Conservation (phyloP, 2,888 invertebrate genomes). For the Bimastos eiseni region DNA sequence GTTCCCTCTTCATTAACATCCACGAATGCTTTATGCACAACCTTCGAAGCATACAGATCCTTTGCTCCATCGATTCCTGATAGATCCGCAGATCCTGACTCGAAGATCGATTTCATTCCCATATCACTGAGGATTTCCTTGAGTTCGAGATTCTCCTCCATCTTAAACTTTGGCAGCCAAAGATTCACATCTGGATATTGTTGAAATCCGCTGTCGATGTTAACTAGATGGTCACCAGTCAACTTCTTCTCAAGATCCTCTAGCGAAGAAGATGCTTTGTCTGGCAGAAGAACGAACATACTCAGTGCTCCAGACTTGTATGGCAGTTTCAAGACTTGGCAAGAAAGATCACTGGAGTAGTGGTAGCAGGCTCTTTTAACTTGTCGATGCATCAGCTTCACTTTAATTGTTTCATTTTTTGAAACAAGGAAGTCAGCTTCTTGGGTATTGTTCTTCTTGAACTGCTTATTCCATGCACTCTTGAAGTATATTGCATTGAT, state of each 20-base stretch:
- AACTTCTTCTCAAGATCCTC: constrained; percentile 34
- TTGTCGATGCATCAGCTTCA: constrained; percentile 69
- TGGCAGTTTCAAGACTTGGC: constrained; percentile 69
- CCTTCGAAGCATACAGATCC: constrained; percentile 50
- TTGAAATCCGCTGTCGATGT: constrained; percentile 25
- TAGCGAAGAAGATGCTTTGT: constrained; percentile 26
- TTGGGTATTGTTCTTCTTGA: constrained; percentile 68
- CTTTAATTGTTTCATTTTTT: constrained; percentile 65
- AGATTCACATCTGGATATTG: constrained; percentile 35
- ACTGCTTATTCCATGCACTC: constrained; percentile 63
- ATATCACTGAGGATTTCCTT: constrained; percentile 36
- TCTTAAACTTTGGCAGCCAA: constrained; percentile 43
- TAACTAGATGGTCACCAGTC: constrained; percentile 27
- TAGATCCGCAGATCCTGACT: constrained; percentile 49
- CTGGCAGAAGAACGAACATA: constrained; percentile 45
- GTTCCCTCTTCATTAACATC: constrained; percentile 51
- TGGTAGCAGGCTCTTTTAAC: background rate
- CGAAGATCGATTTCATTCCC: constrained; percentile 46
- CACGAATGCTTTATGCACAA: constrained; percentile 58
- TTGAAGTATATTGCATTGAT: constrained; percentile 62
- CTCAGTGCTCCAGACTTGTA: constrained; percentile 63
- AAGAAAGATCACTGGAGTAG: background rate
- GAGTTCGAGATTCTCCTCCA: constrained; percentile 42
- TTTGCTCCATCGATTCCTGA: constrained; percentile 50
- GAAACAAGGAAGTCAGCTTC: constrained; percentile 70